phyloP scores from a whole-genome alignment of 2,888 invertebrate species.

The Netelia inedita region DNA sequence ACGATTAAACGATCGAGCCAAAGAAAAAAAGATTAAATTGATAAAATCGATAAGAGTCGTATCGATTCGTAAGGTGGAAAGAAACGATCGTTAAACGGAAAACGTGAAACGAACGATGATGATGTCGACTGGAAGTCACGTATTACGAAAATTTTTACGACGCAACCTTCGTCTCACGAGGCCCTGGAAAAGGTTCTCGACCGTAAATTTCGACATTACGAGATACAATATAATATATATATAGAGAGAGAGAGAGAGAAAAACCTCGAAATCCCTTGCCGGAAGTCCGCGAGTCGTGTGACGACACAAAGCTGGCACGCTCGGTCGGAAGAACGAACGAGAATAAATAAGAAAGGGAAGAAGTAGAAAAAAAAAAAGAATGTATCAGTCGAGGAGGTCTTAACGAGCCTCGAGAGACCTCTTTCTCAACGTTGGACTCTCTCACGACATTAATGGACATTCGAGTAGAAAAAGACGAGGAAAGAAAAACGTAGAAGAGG shows the following conservation, averaged over 20 bases:
- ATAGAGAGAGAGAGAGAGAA: too few relatives aligned
- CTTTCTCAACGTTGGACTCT: neutral
- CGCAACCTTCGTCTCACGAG: neutral
- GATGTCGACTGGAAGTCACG: too few relatives aligned
- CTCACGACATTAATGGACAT: neutral
- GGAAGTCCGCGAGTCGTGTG: neutral
- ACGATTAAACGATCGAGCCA: too few relatives aligned
- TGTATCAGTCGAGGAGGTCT: constrained; percentile 15
- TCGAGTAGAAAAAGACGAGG: neutral
- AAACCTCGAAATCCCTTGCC: neutral
- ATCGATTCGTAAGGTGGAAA: too few relatives aligned
- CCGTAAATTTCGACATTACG: neutral
- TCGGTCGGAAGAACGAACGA: constrained; percentile 13
- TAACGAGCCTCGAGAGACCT: neutral
- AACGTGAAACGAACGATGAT: too few relatives aligned
- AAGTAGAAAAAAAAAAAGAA: neutral
- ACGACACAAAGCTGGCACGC: constrained; percentile 4
- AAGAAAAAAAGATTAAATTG: too few relatives aligned
- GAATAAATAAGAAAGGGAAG: neutral
- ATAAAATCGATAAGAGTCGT: too few relatives aligned
- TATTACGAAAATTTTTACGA: neutral
- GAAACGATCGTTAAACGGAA: too few relatives aligned
- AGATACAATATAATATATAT: too few relatives aligned
- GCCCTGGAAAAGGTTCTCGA: neutral
- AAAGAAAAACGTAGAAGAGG: neutral